Percentiles rank a stretch among this genome's conserved stretches.
Conservation (phyloP, 2,797 vertebrate genomes). For the Holocentrus rufus region DNA sequence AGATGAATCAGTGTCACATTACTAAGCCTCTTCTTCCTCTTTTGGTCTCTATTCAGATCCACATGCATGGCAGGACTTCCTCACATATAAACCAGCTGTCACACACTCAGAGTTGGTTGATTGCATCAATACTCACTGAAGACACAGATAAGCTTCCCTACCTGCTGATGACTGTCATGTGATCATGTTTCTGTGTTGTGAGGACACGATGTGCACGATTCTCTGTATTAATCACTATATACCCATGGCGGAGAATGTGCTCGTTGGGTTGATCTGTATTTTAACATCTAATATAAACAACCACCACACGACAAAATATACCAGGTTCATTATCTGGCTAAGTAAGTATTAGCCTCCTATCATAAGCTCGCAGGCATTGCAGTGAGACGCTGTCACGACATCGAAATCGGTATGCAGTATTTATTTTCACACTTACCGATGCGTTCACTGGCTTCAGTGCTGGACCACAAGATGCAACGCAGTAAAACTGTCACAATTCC, state of each 20-base stretch:
- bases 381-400: conserved; percentile 68
- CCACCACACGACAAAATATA: neutral
- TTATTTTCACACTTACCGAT: conserved; percentile 65
- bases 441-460: conserved; percentile 27
- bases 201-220: neutral
- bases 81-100: conserved; percentile 15
- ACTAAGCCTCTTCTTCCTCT: conserved; percentile 33
- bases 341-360: conserved; percentile 51
- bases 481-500: conserved; percentile 32
- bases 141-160: conserved; percentile 30
- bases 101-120: conserved; percentile 4
- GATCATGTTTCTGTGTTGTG: conserved; percentile 49
- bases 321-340: neutral
- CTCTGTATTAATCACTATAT: conserved; percentile 13
- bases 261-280: neutral
- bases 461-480: conserved; percentile 38
- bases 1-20: conserved; percentile 28
- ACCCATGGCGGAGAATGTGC: neutral
- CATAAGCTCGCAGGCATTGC: conserved; percentile 56
- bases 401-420: neutral
- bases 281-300: neutral
- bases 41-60: conserved; percentile 11
- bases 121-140: conserved; percentile 23
- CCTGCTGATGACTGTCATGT: conserved; percentile 73
- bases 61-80: conserved; percentile 40